Evolutionary conservation across 1,140 invertebrate species (phyloP), one percentile per base, ranked within the genome.

Genomic region (Lepidotrigona ventralis): DNA sequence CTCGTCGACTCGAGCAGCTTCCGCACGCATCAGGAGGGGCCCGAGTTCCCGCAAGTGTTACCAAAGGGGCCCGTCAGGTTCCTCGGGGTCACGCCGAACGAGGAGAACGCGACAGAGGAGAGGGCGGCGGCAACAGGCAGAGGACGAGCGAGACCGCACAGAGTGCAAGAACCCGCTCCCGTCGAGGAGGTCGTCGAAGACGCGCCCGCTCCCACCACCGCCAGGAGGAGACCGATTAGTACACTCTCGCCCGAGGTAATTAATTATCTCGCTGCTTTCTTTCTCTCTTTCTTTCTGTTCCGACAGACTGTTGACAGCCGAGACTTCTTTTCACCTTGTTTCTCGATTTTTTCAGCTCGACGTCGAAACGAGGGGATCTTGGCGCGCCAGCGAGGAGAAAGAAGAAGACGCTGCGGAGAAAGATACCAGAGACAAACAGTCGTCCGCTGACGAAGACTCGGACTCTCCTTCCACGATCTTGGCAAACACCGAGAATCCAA

Each of bases 1-100:
- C 92, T 97, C 23, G 96, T 98, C 0, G 97, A 98, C 91, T 96
- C 96, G 83, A 96, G 96, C 77, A 97, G 96, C 79, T 98, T 97
- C 92, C 96, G 97, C 83, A 97, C 97, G 0, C 96, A 97, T 86
- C 96, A 95, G 58, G 95, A 95, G 63, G 93, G 93, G n/a, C 94
- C 95, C 0, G 93, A 94, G 75, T 95, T 95, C 79, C 95, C 95
- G 5, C 91, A 93, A 75, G 94, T 91, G 56, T 86, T 95, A 19
- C 95, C 95, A 1, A 95, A 95, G 85, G 95, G 95, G 60, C 95
- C 95, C 5, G 93, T 95, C 29, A 92, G 95, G 87, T 95, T 95
- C 80, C 92, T 95, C 23, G 95, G 95, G 33, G 95, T 95, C 0
- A 95, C 95, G 6, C 95, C 95, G 53, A 95, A 95, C 86, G 95